A percentile compares a stretch with the other conserved stretches of the same genome.
phyloP scores from a whole-genome alignment of 2,797 vertebrate species.

The Dermochelys coriacea region DNA sequence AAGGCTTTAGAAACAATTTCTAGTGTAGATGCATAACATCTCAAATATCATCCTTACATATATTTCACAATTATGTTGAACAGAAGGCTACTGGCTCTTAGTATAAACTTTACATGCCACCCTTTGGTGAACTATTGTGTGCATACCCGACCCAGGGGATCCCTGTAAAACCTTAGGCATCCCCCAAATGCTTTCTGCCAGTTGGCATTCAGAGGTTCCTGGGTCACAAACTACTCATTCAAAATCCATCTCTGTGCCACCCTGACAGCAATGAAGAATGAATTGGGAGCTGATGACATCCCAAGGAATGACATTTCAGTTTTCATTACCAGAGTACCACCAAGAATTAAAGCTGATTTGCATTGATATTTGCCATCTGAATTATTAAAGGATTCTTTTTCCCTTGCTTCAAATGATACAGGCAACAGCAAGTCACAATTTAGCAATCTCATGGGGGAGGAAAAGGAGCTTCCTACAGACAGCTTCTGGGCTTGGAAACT shows the following conservation, averaged over 20 bases:
- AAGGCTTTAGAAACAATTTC: background rate
- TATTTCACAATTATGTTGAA: background rate
- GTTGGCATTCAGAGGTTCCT: background rate
- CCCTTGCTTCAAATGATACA: slow-evolving; percentile 44
- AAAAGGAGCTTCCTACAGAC: background rate
- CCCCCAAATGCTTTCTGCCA: background rate
- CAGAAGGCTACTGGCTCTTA: background rate
- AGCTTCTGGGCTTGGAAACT: slow-evolving; percentile 25
- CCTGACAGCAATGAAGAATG: background rate
- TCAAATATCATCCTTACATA: background rate
- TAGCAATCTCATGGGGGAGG: slow-evolving; percentile 1
- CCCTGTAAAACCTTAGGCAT: background rate
- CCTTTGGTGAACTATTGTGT: background rate
- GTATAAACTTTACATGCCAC: background rate
- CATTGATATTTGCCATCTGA: slow-evolving; percentile 67
- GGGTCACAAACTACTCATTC: background rate
- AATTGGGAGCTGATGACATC: slow-evolving; percentile 31
- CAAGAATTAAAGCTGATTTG: slow-evolving; percentile 76
- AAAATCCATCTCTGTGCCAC: slow-evolving; percentile 24
- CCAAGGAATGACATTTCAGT: slow-evolving; percentile 66
- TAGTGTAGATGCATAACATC: background rate
- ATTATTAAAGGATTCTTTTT: slow-evolving; percentile 64
- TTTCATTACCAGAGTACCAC: slow-evolving; percentile 72
- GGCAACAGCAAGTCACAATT: slow-evolving; percentile 48
- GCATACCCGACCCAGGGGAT: background rate